Conservation (phyloP, 2,113 vertebrate species). For the Hippocampus mohnikei region DNA sequence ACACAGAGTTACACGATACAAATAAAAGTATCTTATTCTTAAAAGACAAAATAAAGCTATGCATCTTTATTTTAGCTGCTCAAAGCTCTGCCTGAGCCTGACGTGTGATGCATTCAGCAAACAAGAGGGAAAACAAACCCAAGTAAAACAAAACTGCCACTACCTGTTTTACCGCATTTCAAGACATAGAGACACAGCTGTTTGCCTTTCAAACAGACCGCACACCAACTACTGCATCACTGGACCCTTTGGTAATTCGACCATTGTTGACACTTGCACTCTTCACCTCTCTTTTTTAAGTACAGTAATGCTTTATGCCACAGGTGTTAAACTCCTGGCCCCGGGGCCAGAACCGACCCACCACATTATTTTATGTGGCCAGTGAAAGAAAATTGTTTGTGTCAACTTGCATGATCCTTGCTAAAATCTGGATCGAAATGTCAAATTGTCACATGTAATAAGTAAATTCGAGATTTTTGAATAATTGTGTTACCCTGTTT, state of each 20-base stretch:
- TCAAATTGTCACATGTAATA: too few species aligned
- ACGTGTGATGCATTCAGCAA: neutral
- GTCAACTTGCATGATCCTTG: too few species aligned
- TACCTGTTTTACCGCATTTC: slow-evolving; percentile 28
- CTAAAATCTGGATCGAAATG: too few species aligned
- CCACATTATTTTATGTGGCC: too few species aligned
- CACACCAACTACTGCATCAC: neutral
- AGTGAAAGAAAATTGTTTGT: too few species aligned
- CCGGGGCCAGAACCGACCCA: too few species aligned
- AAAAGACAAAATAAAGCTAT: neutral
- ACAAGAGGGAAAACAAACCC: neutral
- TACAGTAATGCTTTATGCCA: too few species aligned
- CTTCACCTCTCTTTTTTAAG: too few species aligned
- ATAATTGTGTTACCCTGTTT: too few species aligned
- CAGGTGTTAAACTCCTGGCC: too few species aligned
- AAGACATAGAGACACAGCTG: neutral
- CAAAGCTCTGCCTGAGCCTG: neutral
- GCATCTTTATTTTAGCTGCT: neutral
- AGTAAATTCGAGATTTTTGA: too few species aligned
- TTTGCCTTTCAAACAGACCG: neutral
- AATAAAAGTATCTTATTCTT: neutral
- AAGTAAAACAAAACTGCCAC: neutral
- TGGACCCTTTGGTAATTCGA: neutral
- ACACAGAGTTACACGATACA: neutral
- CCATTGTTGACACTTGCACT: too few species aligned